phyloP scores from a whole-genome alignment of 1,140 invertebrate genomes.

The Cecropterus lyciades region DNA sequence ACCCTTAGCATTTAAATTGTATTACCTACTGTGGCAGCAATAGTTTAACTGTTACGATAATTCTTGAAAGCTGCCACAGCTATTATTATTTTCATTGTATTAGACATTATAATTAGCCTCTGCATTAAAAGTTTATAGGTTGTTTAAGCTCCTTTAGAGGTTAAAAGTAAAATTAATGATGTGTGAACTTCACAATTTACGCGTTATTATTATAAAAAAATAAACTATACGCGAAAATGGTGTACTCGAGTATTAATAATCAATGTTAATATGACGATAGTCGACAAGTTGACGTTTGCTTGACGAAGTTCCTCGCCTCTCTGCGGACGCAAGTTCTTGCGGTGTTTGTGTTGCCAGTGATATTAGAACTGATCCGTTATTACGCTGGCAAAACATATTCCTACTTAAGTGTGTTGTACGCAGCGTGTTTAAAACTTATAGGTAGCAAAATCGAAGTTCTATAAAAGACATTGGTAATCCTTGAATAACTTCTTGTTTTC shows the following conservation, averaged over 20 bases:
- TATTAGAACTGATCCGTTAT: constrained; percentile 25
- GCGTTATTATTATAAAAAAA: constrained; percentile 2
- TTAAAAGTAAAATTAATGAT: constrained; percentile 26
- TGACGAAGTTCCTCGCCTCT: constrained; percentile 33
- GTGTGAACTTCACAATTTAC: constrained; percentile 6
- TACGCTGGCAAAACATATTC: constrained; percentile 11
- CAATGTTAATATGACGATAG: constrained; percentile 26
- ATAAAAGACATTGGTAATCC: no score
- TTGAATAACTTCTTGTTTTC: no score
- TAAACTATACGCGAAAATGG: not conserved
- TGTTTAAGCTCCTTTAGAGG: constrained; percentile 26
- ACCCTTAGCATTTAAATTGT: constrained; percentile 35
- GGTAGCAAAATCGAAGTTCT: not conserved
- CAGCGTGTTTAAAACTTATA: not conserved
- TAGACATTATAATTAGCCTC: constrained; percentile 29
- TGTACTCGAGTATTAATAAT: constrained; percentile 22
- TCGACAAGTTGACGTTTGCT: constrained; percentile 37
- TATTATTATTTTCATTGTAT: constrained; percentile 34
- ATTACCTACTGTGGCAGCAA: constrained; percentile 27
- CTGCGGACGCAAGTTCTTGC: constrained; percentile 38
- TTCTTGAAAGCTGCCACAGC: constrained; percentile 15
- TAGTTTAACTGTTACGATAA: constrained; percentile 17
- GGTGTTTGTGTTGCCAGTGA: constrained; percentile 39
- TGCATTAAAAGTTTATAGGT: constrained; percentile 27
- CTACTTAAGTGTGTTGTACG: constrained; percentile 15